Conservation (phyloP, 1,140 invertebrate species). For the Cherax quadricarinatus region DNA sequence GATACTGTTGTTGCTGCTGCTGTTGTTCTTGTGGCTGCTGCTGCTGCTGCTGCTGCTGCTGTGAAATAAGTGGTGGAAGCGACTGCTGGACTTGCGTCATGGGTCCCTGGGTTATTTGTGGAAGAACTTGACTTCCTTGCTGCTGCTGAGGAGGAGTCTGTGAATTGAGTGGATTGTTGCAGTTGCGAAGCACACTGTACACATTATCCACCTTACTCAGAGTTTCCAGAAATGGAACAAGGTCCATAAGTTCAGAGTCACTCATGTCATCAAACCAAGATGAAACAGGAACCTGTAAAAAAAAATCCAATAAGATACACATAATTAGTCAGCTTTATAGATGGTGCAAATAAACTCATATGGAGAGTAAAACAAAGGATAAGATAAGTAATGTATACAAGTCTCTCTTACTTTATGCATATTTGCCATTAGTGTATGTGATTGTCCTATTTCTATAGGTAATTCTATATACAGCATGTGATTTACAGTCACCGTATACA, state of each 20-base stretch:
- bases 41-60: conserved; percentile 51
- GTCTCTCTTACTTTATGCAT: no score
- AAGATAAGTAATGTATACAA: no score
- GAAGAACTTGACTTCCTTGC: conserved; percentile 54
- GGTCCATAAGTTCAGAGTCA: conserved; percentile 94
- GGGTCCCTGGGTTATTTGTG: conserved; percentile 62
- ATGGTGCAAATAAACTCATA: no score
- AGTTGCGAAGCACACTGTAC: conserved; percentile 91
- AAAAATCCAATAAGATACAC: neutral
- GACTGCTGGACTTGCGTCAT: conserved; percentile 69
- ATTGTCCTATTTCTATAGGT: no score
- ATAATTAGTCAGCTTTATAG: neutral
- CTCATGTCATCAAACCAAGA: conserved; percentile 99
- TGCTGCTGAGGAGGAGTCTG: conserved; percentile 45
- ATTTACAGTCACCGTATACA: no score
- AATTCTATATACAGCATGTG: no score
- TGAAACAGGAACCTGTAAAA: conserved; percentile 91
- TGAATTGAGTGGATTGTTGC: conserved; percentile 65
- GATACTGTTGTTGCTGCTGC: conserved; percentile 34
- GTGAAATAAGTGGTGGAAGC: conserved; percentile 49
- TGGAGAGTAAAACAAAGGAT: no score
- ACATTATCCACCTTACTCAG: conserved; percentile 95
- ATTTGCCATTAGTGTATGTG: no score
- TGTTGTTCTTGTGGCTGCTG: conserved; percentile 32
- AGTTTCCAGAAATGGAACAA: conserved; percentile 97